phyloP scores from a whole-genome alignment of 2,888 invertebrate species.

The Phyto melanocephala region DNA sequence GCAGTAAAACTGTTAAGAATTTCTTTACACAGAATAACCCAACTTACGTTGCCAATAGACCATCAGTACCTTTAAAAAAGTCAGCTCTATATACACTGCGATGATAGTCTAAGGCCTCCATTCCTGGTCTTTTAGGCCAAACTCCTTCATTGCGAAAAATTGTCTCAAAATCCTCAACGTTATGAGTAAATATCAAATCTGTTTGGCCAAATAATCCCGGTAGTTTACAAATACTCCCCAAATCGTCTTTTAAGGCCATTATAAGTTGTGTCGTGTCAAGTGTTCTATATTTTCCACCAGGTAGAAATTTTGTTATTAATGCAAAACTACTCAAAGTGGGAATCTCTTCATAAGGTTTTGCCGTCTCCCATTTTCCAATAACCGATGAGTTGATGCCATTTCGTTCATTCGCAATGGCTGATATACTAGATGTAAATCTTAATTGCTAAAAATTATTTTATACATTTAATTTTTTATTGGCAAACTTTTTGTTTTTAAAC shows the following conservation, averaged over 20 bases:
- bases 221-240: conserved; percentile 16
- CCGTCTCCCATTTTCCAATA: conserved; percentile 68
- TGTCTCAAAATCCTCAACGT: conserved; percentile 80
- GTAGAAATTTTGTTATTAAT: conserved; percentile 66
- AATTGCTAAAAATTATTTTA: background rate
- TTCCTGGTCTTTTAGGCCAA: conserved; percentile 78
- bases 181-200: conserved; percentile 76
- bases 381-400: background rate
- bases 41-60: conserved; percentile 68
- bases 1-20: background rate
- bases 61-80: conserved; percentile 67
- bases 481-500: too few species aligned
- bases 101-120: conserved; percentile 77
- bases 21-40: background rate
- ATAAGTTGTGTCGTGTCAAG: conserved; percentile 63
- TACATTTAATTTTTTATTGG: too few species aligned
- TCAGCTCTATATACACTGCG: conserved; percentile 70
- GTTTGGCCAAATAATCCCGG: conserved; percentile 66
- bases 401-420: background rate
- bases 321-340: conserved; percentile 65
- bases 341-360: conserved; percentile 69
- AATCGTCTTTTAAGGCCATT: conserved; percentile 58
- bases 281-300: conserved; percentile 71
- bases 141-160: conserved; percentile 79
- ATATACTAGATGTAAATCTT: background rate